Evolutionary conservation across 2,888 invertebrate species (phyloP).

Genomic region (Reticulitermes lucifugus): DNA sequence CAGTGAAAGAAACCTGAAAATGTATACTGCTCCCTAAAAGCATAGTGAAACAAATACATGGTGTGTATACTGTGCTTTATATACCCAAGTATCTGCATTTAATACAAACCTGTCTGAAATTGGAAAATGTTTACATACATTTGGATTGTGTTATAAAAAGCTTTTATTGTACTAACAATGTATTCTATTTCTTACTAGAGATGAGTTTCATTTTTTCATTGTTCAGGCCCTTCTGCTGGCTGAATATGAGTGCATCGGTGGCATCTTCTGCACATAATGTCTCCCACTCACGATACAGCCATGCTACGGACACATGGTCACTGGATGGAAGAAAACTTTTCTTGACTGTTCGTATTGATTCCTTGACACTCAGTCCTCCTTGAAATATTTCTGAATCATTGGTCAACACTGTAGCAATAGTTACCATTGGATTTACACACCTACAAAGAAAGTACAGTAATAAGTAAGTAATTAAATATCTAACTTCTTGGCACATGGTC

Average conservation of each 20-base stretch:
- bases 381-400: slow-evolving; percentile 68
- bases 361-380: slow-evolving; percentile 65
- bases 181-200: slow-evolving; percentile 63
- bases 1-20: too few species aligned
- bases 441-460: slow-evolving; percentile 57
- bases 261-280: slow-evolving; percentile 59
- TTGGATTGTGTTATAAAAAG: background rate
- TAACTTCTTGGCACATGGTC: too few species aligned
- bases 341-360: slow-evolving; percentile 68
- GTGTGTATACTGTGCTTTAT: too few species aligned
- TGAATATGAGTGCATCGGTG: slow-evolving; percentile 62
- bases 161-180: background rate
- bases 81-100: too few species aligned
- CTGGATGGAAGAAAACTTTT: slow-evolving; percentile 67
- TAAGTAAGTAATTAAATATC: background rate
- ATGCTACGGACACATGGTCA: slow-evolving; percentile 72
- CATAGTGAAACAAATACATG: too few species aligned
- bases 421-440: slow-evolving; percentile 67
- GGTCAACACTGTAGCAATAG: slow-evolving; percentile 65
- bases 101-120: too few species aligned
- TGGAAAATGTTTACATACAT: background rate
- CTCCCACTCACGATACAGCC: slow-evolving; percentile 69
- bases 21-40: too few species aligned
- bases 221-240: slow-evolving; percentile 63
- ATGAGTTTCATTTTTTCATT: slow-evolving; percentile 67